A percentile compares a stretch with the other conserved stretches of the same genome.
Evolutionary conservation across 2,888 invertebrate genomes (phyloP).

Genomic region (Coecobrya sp.): DNA sequence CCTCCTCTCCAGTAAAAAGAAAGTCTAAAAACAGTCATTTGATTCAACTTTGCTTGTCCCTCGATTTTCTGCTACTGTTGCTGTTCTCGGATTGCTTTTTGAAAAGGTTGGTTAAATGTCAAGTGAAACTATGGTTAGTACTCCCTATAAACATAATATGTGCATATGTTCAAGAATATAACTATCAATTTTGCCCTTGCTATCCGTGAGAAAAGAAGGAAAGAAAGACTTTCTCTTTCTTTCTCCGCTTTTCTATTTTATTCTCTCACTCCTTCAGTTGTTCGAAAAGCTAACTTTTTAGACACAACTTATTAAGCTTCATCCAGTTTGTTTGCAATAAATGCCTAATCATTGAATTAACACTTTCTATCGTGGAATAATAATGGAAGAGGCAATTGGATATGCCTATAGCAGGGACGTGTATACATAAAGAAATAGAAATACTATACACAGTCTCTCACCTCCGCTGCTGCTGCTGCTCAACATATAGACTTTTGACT

Average conservation of each 20-base stretch:
- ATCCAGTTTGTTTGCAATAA: conserved; percentile 48
- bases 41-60: conserved; percentile 38
- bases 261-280: background rate
- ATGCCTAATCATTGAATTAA: conserved; percentile 58
- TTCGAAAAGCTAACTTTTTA: conserved; percentile 28
- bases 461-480: background rate
- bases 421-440: background rate
- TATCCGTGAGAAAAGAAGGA: background rate
- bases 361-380: conserved; percentile 38
- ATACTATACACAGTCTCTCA: background rate
- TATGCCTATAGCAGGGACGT: background rate
- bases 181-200: conserved; percentile 38
- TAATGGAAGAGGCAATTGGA: conserved; percentile 11
- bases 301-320: conserved; percentile 47
- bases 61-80: conserved; percentile 60
- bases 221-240: conserved; percentile 34
- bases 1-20: background rate
- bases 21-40: conserved; percentile 11
- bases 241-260: background rate
- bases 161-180: background rate
- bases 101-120: conserved; percentile 61
- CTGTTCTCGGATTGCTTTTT: conserved; percentile 35
- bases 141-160: background rate
- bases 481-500: background rate
- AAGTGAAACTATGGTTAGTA: background rate